Conservation (phyloP, 2,797 vertebrate species). For the Coreius guichenoti region DNA sequence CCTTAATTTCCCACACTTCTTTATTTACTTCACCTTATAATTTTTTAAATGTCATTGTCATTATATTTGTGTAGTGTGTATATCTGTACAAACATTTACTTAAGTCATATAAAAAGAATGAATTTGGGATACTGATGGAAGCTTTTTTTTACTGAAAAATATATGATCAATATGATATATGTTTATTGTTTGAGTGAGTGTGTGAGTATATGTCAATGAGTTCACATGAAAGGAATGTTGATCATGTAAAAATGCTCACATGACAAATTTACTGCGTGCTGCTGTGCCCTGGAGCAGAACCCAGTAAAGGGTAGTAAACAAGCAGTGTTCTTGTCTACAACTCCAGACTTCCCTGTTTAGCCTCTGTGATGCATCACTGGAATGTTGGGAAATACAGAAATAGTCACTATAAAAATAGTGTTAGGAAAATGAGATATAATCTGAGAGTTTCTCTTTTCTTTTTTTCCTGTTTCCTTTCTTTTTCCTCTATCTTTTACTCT, state of each 20-base stretch:
- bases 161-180: not conserved
- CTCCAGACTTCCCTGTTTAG: constrained; percentile 45
- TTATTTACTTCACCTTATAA: not conserved
- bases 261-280: constrained; percentile 45
- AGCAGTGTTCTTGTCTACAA: constrained; percentile 37
- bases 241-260: constrained; percentile 53
- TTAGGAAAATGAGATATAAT: constrained; percentile 30
- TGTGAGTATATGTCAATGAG: not conserved
- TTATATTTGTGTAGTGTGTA: not conserved
- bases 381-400: constrained; percentile 53
- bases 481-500: not conserved
- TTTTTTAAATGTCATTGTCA: not conserved
- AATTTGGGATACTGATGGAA: not conserved
- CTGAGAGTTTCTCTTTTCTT: not conserved
- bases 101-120: not conserved
- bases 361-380: constrained; percentile 13
- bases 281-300: constrained; percentile 42
- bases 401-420: constrained; percentile 52
- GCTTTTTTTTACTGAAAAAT: not conserved
- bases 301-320: constrained; percentile 53
- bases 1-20: not conserved
- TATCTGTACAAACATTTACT: not conserved
- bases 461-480: not conserved
- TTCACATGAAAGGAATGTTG: constrained; percentile 44
- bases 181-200: constrained; percentile 14